These are phyloP conservation scores for Clusia tigrina DNA, from an alignment of 2,888 invertebrate species.

Conservation along the genomic window DNA sequence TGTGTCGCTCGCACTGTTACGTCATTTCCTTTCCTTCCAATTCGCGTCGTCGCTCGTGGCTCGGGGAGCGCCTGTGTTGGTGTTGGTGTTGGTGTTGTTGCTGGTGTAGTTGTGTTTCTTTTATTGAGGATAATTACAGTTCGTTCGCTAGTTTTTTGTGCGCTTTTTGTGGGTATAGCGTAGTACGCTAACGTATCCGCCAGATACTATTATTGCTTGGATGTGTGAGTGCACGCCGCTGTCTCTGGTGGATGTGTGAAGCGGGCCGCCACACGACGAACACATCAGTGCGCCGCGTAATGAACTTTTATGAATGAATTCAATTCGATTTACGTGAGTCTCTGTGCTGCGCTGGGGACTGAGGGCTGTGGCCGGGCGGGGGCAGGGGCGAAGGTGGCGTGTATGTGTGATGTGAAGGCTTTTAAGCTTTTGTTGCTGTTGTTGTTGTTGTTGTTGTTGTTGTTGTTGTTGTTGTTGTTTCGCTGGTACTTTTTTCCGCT, in stretches of 20 bases:
- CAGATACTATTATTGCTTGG: background rate
- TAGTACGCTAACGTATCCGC: background rate
- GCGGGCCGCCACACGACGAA: background rate
- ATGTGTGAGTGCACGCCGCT: background rate
- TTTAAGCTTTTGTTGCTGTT: background rate
- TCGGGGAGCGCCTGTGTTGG: too few species aligned
- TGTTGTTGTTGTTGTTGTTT: background rate
- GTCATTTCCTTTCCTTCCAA: slow-evolving; percentile 11
- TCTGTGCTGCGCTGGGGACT: background rate
- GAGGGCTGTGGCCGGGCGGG: background rate
- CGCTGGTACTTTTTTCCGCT: background rate
- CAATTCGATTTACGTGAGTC: background rate
- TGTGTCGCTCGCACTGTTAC: too few species aligned
- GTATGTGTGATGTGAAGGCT: background rate
- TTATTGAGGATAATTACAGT: background rate
- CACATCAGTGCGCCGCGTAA: background rate
- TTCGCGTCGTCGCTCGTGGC: background rate
- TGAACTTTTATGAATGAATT: slow-evolving; percentile 1
- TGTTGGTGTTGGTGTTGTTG: background rate
- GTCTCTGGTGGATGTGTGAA: too few species aligned
- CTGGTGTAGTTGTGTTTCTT: too few species aligned
- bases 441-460: background rate
- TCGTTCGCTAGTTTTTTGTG: background rate
- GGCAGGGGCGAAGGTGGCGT: background rate
- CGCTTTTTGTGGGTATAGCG: background rate